phyloP scores from a whole-genome alignment of 1,140 invertebrate genomes.

The Trialeurodes vaporariorum region DNA sequence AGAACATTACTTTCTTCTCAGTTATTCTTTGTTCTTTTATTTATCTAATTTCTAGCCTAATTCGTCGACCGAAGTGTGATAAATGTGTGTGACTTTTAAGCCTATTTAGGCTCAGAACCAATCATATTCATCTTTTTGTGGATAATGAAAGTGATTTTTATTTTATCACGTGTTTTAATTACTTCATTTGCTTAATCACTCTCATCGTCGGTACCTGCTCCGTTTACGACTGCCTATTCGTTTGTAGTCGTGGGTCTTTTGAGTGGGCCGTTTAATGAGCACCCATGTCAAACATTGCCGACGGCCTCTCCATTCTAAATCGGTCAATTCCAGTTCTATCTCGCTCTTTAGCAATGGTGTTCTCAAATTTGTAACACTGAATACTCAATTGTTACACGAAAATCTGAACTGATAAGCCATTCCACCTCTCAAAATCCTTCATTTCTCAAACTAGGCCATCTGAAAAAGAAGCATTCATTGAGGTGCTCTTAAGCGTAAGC shows the following conservation, averaged over 20 bases:
- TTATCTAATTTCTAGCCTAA: background rate
- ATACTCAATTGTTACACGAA: too few species aligned
- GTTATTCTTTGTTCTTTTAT: background rate
- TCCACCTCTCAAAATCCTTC: too few species aligned
- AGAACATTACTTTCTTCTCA: background rate
- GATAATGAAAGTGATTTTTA: too few species aligned
- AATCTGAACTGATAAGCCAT: too few species aligned
- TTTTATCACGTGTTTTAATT: too few species aligned
- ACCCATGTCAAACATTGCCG: background rate
- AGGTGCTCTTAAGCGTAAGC: too few species aligned
- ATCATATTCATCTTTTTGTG: background rate
- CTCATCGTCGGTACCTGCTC: background rate
- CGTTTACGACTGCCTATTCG: background rate
- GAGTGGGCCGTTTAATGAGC: background rate
- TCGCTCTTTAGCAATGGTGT: too few species aligned
- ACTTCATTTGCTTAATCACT: background rate
- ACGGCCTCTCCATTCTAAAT: too few species aligned
- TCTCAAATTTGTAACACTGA: too few species aligned
- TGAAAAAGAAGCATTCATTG: too few species aligned
- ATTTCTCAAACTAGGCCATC: too few species aligned
- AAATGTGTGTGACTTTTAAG: conserved; percentile 5
- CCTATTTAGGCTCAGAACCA: conserved; percentile 1
- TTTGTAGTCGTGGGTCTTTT: background rate
- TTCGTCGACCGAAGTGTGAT: conserved; percentile 9
- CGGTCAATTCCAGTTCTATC: too few species aligned